Evolutionary conservation across 2,113 vertebrate genomes (phyloP).

Genomic region (Coracopsis vasa): DNA sequence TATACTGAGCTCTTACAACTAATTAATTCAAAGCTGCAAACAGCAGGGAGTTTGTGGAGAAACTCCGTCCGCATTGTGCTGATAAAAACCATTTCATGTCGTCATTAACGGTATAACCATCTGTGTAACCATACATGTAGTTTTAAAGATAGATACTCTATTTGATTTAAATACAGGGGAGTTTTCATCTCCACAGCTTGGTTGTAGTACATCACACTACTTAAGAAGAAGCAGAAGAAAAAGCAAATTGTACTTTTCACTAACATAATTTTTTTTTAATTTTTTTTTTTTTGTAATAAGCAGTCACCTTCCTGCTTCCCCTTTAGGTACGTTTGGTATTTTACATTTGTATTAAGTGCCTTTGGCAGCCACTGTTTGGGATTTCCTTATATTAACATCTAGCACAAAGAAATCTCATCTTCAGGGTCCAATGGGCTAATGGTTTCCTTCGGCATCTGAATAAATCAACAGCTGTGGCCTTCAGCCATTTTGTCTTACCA

Average conservation of each 20-base stretch:
- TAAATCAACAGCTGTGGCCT: conserved; percentile 53
- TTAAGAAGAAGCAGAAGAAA: neutral
- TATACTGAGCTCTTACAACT: neutral
- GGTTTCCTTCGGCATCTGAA: conserved; percentile 37
- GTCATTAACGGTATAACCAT: neutral
- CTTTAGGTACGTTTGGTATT: neutral
- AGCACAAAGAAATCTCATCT: conserved; percentile 57
- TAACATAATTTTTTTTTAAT: neutral
- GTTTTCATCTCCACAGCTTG: neutral
- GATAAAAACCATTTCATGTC: neutral
- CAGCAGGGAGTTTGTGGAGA: neutral
- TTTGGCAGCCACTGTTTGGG: neutral
- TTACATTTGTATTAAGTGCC: neutral
- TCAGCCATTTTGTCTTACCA: neutral
- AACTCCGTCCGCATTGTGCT: fast-evolving
- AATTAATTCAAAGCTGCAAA: neutral
- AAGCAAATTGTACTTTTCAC: neutral
- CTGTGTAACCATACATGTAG: neutral
- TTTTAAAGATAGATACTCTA: neutral
- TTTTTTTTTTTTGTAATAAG: neutral
- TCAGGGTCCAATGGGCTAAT: conserved; percentile 47
- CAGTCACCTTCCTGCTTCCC: neutral
- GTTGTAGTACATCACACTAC: neutral
- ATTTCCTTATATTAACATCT: conserved; percentile 54
- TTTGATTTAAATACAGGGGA: neutral